phyloP scores from a whole-genome alignment of 2,797 vertebrate genomes.

The Sebastes jordani region DNA sequence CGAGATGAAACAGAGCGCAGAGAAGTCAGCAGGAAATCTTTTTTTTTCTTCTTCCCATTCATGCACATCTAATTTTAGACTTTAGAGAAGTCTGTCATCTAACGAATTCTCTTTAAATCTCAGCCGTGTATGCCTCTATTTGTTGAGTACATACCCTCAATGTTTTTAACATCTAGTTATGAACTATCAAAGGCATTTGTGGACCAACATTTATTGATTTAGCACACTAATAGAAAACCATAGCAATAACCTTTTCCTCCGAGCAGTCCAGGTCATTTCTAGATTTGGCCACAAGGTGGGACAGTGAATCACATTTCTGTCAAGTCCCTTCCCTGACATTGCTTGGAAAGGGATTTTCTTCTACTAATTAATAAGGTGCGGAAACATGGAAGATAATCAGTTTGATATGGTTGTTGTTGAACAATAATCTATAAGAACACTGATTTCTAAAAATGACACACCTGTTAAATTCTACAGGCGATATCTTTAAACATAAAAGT shows the following conservation, averaged over 20 bases:
- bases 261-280: slow-evolving; percentile 20
- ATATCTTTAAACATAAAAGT: background rate
- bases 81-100: slow-evolving; percentile 22
- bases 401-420: background rate
- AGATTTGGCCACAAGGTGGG: slow-evolving; percentile 75
- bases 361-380: background rate
- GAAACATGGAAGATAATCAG: background rate
- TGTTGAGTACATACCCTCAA: background rate
- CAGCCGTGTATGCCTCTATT: background rate
- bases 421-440: no score
- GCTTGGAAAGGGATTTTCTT: background rate
- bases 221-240: background rate
- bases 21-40: slow-evolving; percentile 31
- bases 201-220: background rate
- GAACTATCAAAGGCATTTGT: background rate
- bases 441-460: background rate
- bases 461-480: background rate
- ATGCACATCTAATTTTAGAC: slow-evolving; percentile 37
- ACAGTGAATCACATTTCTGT: slow-evolving; percentile 57
- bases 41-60: background rate
- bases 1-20: slow-evolving; percentile 27
- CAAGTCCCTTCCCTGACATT: background rate
- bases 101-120: background rate
- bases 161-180: background rate
- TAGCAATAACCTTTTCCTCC: background rate